phyloP scores from a whole-genome alignment of 1,140 invertebrate species.

The Notospermus geniculatus region DNA sequence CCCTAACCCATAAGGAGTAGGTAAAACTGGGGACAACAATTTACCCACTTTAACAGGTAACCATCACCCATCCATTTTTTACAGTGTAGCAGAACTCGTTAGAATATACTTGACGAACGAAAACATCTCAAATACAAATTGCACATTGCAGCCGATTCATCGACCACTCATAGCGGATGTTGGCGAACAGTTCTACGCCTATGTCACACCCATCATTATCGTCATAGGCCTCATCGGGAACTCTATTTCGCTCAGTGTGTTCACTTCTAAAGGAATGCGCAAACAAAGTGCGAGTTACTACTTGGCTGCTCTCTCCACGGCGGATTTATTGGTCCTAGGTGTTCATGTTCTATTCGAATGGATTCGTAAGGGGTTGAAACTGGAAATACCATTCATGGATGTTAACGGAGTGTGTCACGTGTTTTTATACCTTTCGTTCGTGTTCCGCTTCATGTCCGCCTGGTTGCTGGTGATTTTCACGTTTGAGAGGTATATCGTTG shows the following conservation, averaged over 20 bases:
- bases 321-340: constrained; percentile 36
- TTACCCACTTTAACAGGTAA: too few species aligned
- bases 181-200: constrained; percentile 31
- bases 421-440: constrained; percentile 36
- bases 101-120: too few species aligned
- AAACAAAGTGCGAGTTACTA: constrained; percentile 39
- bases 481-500: constrained; percentile 41
- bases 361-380: constrained; percentile 28
- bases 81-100: too few species aligned
- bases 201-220: constrained; percentile 35
- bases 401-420: constrained; percentile 39
- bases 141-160: too few species aligned
- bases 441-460: constrained; percentile 42
- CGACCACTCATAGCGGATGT: too few species aligned
- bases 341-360: constrained; percentile 44
- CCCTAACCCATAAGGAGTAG: too few species aligned
- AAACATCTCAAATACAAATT: too few species aligned
- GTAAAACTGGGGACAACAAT: too few species aligned
- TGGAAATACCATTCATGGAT: constrained; percentile 21
- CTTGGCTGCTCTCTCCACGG: constrained; percentile 38
- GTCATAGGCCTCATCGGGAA: constrained; percentile 41
- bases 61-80: too few species aligned
- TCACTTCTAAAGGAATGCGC: constrained; percentile 37
- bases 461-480: constrained; percentile 50
- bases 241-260: constrained; percentile 37